Conservation (phyloP, 2,113 vertebrate species). For the Ophthalmolycus amberensis region DNA sequence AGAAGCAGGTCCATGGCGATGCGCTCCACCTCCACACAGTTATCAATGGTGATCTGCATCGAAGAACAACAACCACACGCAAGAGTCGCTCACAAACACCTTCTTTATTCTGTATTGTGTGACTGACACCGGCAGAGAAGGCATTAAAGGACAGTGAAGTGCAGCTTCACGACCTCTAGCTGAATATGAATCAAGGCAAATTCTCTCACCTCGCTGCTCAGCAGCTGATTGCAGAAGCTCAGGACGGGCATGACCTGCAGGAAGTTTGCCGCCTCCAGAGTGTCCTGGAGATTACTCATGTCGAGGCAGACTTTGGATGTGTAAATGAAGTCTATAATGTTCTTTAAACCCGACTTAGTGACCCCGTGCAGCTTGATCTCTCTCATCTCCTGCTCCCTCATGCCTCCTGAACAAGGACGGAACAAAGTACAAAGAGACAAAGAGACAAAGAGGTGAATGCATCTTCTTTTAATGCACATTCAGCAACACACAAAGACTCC, state of each 20-base stretch:
- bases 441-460: constrained; percentile 38
- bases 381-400: constrained; percentile 86
- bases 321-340: constrained; percentile 88
- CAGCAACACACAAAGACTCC: constrained; percentile 13
- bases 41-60: constrained; percentile 83
- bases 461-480: not conserved
- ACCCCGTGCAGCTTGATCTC: constrained; percentile 87
- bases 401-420: constrained; percentile 77
- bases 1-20: constrained; percentile 82
- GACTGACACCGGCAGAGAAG: not conserved
- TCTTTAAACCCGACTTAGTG: constrained; percentile 82
- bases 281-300: constrained; percentile 85
- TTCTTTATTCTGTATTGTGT: not conserved
- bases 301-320: constrained; percentile 82
- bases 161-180: not conserved
- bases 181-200: not conserved
- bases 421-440: not conserved
- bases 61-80: not conserved
- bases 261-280: constrained; percentile 86
- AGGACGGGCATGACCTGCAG: constrained; percentile 86
- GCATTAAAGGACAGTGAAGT: not conserved
- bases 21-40: constrained; percentile 85
- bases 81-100: not conserved
- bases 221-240: constrained; percentile 85
- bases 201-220: constrained; percentile 84